Conservation (phyloP, 2,113 vertebrate genomes). For the Ivindomyrus marchei region DNA sequence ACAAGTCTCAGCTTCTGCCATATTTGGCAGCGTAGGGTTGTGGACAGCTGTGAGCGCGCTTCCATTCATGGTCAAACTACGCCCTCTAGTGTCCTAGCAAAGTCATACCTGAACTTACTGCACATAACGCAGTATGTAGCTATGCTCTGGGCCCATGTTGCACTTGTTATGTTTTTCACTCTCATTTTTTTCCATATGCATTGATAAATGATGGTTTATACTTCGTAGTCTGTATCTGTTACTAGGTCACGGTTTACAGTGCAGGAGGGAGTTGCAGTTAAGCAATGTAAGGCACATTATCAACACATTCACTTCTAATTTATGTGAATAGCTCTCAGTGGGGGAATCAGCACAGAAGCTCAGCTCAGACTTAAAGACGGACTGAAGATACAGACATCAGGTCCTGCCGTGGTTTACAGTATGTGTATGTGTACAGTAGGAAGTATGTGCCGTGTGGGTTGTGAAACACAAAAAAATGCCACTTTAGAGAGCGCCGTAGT, state of each 20-base stretch:
- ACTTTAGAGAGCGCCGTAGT: not conserved
- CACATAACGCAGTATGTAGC: not conserved
- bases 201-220: not conserved
- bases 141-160: not conserved
- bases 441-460: not conserved
- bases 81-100: not conserved
- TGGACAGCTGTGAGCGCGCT: not conserved
- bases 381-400: not conserved
- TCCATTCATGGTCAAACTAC: not conserved
- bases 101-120: not conserved
- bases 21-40: not conserved
- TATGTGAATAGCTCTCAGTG: not conserved
- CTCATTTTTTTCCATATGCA: not conserved
- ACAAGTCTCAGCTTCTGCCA: not conserved
- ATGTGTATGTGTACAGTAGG: too few species aligned
- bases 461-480: not conserved
- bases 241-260: not conserved
- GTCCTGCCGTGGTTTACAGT: not conserved
- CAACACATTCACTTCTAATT: not conserved
- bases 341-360: not conserved
- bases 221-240: not conserved
- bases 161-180: not conserved
- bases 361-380: not conserved
- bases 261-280: not conserved
- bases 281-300: not conserved